A percentile compares a stretch with the other conserved stretches of the same genome.
These are phyloP conservation scores for Brassicogethes aeneus DNA, from an alignment of 2,888 invertebrate species.

Conservation along the genomic window DNA sequence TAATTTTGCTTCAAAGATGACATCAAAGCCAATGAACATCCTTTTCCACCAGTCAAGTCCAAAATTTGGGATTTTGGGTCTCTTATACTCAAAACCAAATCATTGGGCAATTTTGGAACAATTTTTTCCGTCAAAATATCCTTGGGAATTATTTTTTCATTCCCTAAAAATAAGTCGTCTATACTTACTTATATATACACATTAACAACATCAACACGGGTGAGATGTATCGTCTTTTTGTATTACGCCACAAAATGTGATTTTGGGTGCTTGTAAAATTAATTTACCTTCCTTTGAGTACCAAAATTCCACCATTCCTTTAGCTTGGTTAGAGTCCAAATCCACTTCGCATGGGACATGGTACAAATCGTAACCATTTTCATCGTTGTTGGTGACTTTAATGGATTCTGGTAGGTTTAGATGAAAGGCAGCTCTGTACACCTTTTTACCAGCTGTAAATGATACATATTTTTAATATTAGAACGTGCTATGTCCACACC, in stretches of 20 bases:
- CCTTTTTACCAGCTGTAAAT: slow-evolving; percentile 1
- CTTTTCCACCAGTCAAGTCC: slow-evolving; percentile 67
- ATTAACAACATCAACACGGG: no score
- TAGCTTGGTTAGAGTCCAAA: slow-evolving; percentile 35
- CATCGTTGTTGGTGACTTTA: slow-evolving; percentile 13
- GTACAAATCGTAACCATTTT: slow-evolving; percentile 23
- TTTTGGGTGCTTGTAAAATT: no score
- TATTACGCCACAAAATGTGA: no score
- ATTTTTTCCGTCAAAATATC: slow-evolving; percentile 19
- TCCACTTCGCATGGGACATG: slow-evolving; percentile 27
- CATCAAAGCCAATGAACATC: slow-evolving; percentile 63
- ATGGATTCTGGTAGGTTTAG: slow-evolving; percentile 15
- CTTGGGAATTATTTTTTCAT: slow-evolving; percentile 10
- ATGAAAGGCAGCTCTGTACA: slow-evolving; percentile 25
- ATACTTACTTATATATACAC: no score
- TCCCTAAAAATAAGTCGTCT: slow-evolving; percentile 1
- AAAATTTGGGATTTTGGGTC: slow-evolving; percentile 46
- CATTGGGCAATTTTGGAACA: slow-evolving; percentile 14
- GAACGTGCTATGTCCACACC: no score
- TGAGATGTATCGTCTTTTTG: no score
- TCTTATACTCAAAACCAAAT: slow-evolving; percentile 35
- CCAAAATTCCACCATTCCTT: slow-evolving; percentile 37
- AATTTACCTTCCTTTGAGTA: slow-evolving; percentile 16
- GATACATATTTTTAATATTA: slow-evolving; percentile 12
- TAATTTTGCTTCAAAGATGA: slow-evolving; percentile 39